A percentile compares a stretch with the other conserved stretches of the same genome.
phyloP scores from a whole-genome alignment of 2,113 vertebrate species.

The Poicephalus meyeri region DNA sequence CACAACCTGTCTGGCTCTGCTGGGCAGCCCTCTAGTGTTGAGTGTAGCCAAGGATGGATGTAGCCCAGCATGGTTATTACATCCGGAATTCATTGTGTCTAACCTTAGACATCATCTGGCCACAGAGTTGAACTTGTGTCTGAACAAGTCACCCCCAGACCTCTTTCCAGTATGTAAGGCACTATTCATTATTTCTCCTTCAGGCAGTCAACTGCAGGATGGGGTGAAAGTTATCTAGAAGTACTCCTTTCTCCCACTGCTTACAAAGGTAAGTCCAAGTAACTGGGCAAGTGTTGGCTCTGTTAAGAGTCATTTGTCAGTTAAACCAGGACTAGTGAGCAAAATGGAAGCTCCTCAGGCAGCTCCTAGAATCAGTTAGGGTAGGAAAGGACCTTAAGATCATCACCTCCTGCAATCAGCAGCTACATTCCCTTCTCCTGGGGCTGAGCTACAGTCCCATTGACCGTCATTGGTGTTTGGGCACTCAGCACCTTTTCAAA shows the following conservation, averaged over 20 bases:
- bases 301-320: background rate
- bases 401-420: background rate
- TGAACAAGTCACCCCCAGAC: background rate
- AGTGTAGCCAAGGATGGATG: rapidly evolving
- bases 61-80: background rate
- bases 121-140: background rate
- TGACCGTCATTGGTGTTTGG: background rate
- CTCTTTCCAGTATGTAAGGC: background rate
- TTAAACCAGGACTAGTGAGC: background rate
- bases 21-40: background rate
- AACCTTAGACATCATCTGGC: background rate
- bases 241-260: background rate
- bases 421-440: background rate
- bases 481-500: background rate
- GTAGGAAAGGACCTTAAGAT: background rate
- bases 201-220: background rate
- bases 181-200: background rate
- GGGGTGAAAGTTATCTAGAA: background rate
- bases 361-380: background rate
- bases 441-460: background rate
- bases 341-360: background rate
- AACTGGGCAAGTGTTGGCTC: rapidly evolving
- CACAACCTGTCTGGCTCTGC: background rate
- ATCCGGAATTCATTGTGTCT: background rate
- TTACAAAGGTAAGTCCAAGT: background rate